Base-by-base conservation (phyloP, 2,888 invertebrate species). In the Xestia sexstrigata region DNA sequence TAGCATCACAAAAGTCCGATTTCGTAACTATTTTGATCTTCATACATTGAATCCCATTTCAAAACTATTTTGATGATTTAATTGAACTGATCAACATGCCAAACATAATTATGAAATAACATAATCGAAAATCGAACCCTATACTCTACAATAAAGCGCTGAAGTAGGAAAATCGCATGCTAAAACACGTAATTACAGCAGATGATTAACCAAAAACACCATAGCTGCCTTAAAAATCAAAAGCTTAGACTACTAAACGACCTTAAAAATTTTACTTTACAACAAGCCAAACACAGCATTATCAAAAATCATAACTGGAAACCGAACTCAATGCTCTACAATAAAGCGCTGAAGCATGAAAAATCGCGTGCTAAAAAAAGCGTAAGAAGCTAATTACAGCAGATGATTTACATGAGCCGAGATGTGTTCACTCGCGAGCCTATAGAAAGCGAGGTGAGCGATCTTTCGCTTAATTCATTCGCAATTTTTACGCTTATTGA, bases 391-490 rank as follows among this genome's bases (percentile, higher is more conserved):
- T 79, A 76, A 82, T 88, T 86, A 81, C 15, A n/a, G 39, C 39
- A 42, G 76, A 74, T 68, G 58, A 82, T 84, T 79, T 82, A 78
- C 74, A 81, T 82, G 75, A 74, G 70, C 23, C 65, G 78, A 87
- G 87, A 88, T 88, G 70, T 79, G 71, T 70, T 47, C 63, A 60
- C 82, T 79, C 65, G 70, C 76, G 47, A 85, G 82, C 83, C 75
- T 80, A 78, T 89, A 88, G 91, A 91, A 91, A 91, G 90, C 73
- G 87, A 70, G 89, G 85, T 91, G 87, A 87, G 80, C 85, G 89
- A 81, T 89, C 90, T 79, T 66, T 9, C 39, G 45, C 68, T 77
- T 81, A 87, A 90, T 89, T 89, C 79, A 89, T 89, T 90, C 77
- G 84, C 74, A 76, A 85, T 86, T 63, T 86, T 83, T 70, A 85